Base-by-base conservation (phyloP, 1,140 invertebrate genomes). In the Sipha flava region DNA sequence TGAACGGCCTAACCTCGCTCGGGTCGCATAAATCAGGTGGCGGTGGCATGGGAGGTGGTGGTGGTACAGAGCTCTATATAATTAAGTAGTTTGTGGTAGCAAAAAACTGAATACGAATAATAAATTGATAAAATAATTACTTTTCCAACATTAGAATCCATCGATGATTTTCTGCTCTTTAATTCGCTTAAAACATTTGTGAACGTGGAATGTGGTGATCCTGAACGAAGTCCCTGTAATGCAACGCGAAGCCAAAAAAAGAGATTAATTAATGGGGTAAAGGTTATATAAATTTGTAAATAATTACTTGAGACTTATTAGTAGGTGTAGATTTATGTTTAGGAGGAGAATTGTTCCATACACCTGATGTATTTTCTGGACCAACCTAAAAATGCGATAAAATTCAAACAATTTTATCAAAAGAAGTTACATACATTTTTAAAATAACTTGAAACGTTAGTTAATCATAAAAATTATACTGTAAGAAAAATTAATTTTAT, bases 31-130 rank as follows among this genome's bases (percentile, higher is more conserved):
- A 88, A 82, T 94, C 91, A 47, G 94, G 87, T 26, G 93, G 92
- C 34, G 93, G 92, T 3, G 93, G 92, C 90, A 94, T 92, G 0
- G 93, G 92, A 0, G 95, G 94, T 16, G 93, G 93, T 0, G 95
- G 93, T 0, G 95, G 94, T 14, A 83, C 83, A 12, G 40, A 62
- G 54, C 82, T 81, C 82, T 83, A 29, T 47, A 64, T 3, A 1
- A 14, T 40, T 23, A 1, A 37, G n/a, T n/a, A 40, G n/a, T 34
- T 7, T 43, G 14, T 43, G 1, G 14, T 3, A 7, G 21, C 7
- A 1, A 10, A 29, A 40, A 40, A 40, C 37, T 10, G 37, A 40
- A 40, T 6, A 6, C 37, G 37, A 40, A 6, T 40, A 10, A 6
- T 6, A 4, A 10, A 40, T 40, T 40, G 37, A 40, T n/a, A n/a